phyloP scores from a whole-genome alignment of 2,797 vertebrate species.

The Sebastes cheni region DNA sequence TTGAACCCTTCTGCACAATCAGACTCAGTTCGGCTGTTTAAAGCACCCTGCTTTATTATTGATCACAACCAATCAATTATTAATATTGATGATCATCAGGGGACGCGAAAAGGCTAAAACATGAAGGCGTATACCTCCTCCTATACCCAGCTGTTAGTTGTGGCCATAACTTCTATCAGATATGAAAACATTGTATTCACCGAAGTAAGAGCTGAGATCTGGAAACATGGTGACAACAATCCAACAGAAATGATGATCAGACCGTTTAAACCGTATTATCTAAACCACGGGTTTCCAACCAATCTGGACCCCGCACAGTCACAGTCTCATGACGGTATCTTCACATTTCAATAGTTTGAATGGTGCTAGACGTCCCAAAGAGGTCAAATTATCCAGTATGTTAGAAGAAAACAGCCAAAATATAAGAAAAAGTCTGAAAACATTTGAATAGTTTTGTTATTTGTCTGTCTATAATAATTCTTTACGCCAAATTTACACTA shows the following conservation, averaged over 20 bases:
- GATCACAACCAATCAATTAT: constrained; percentile 61
- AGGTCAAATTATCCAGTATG: not conserved
- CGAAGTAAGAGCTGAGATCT: not conserved
- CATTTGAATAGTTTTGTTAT: not conserved
- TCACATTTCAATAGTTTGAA: not conserved
- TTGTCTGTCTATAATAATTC: not conserved
- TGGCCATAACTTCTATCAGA: not conserved
- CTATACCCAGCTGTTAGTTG: not conserved
- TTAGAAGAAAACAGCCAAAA: not conserved
- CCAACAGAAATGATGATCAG: not conserved
- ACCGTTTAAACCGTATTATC: not conserved
- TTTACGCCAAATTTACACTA: not conserved
- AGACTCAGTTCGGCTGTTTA: constrained; percentile 51
- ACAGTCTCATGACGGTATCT: not conserved
- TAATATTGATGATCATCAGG: constrained; percentile 56
- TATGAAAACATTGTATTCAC: not conserved
- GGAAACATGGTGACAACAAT: not conserved
- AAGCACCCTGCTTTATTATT: constrained; percentile 58
- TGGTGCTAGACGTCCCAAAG: not conserved
- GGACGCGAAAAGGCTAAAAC: constrained; percentile 24
- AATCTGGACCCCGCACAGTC: not conserved
- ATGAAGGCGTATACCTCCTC: constrained; percentile 4
- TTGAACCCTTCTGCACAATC: constrained; percentile 53
- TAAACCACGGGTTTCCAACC: not conserved
- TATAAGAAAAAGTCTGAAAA: not conserved